Percentiles rank a stretch among this genome's conserved stretches.
These are phyloP conservation scores for Euphysa ruthae DNA, from an alignment of 30 jellyfish, hydroid and myxozoan species.

Conservation along the genomic window DNA sequence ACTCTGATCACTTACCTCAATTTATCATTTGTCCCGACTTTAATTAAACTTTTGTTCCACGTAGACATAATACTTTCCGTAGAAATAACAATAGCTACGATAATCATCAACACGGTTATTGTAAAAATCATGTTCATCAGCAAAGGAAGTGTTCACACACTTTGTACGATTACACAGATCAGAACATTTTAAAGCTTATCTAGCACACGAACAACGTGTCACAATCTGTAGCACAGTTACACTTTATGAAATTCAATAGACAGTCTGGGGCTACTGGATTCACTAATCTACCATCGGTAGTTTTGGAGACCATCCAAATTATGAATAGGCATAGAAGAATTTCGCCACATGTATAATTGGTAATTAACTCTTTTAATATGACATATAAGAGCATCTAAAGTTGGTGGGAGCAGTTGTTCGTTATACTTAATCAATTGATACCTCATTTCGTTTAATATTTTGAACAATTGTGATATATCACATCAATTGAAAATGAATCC, in stretches of 20 bases:
- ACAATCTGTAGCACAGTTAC: slow-evolving; percentile 49
- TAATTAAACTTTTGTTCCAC: no score
- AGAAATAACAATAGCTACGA: no score
- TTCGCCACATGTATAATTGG: slow-evolving; percentile 49
- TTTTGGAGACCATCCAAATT: slow-evolving; percentile 27
- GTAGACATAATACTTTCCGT: no score
- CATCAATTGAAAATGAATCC: no score
- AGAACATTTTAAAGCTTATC: slow-evolving; percentile 29
- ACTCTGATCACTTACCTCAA: no score
- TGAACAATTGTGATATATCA: no score
- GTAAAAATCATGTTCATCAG: not conserved
- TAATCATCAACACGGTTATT: slow-evolving; percentile 12
- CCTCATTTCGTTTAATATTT: slow-evolving; percentile 11
- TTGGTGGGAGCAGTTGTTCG: slow-evolving; percentile 41
- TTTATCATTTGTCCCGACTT: no score
- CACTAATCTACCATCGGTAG: slow-evolving; percentile 31
- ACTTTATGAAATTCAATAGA: slow-evolving; percentile 19
- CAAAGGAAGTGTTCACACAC: slow-evolving; percentile 20
- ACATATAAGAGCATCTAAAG: slow-evolving; percentile 25
- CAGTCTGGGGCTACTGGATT: slow-evolving; percentile 49
- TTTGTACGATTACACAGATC: slow-evolving; percentile 43
- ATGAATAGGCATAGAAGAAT: slow-evolving; percentile 14
- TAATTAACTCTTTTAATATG: slow-evolving; percentile 38
- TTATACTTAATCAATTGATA: slow-evolving; percentile 24
- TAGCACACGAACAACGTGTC: slow-evolving; percentile 42